These are phyloP conservation scores for Cryptotermes secundus DNA, from an alignment of 1,140 invertebrate species.

Conservation along the genomic window DNA sequence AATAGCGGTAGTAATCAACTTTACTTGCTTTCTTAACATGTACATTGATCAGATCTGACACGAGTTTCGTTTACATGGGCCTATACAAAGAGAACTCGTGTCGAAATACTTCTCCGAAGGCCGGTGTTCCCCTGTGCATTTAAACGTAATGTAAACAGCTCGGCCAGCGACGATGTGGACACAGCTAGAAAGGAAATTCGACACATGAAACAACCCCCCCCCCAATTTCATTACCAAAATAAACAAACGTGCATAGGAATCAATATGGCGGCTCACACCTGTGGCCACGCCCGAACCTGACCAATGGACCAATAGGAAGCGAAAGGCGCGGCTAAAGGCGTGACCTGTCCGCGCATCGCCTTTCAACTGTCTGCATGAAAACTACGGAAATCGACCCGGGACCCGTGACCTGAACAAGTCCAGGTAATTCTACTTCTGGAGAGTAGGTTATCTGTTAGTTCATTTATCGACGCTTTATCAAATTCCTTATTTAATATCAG, in stretches of 20 bases:
- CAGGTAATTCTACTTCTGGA: not conserved
- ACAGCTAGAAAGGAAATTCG: not conserved
- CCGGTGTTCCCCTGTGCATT: too few species aligned
- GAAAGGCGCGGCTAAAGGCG: not conserved
- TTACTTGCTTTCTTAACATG: too few species aligned
- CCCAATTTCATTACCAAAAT: not conserved
- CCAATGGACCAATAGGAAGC: not conserved
- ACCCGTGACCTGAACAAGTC: not conserved
- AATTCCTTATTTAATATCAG: too few species aligned
- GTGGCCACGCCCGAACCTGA: not conserved
- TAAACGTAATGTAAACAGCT: too few species aligned
- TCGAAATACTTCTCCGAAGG: too few species aligned
- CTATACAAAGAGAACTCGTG: too few species aligned
- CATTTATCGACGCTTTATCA: too few species aligned
- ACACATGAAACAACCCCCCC: not conserved
- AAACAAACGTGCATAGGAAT: not conserved
- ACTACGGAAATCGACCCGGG: not conserved
- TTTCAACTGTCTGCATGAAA: not conserved
- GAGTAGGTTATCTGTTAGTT: too few species aligned
- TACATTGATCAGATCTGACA: too few species aligned
- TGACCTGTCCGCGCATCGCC: not conserved
- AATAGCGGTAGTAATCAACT: too few species aligned
- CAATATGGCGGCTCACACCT: constrained; percentile 2
- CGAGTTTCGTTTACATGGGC: too few species aligned
- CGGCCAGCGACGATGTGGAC: too few species aligned